Base-by-base conservation (phyloP, 1,140 invertebrate genomes). In the Mactra quadrangularis region DNA sequence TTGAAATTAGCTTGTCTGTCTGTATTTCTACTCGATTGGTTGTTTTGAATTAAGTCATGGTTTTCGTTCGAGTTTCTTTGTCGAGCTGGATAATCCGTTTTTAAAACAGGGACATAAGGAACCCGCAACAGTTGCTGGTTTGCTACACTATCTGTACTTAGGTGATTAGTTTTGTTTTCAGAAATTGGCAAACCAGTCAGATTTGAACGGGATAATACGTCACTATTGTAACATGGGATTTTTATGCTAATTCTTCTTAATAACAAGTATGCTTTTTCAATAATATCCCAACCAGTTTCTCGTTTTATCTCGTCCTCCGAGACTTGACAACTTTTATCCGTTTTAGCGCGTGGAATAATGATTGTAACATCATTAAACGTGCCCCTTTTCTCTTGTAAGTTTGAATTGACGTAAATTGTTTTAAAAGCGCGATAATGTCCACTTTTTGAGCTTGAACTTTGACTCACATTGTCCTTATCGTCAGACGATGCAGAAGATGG, bases 291-390 rank as follows among this genome's bases (percentile, higher is more conserved):
- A 3, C 70, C 70, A 29, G 79, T 82, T 64, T 62, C 79, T 9
- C 25, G 29, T 1, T 22, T 62, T 27, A 82, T 82, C 27, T 82
- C 79, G 19, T 9, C 19, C 31, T 59, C 35, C 2, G 22, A 19
- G 6, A 82, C 79, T 33, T 82, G 79, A 15, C 70, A 74, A 3
- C n/a, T 52, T 66, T 75, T 82, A 22, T 82, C 70, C 15, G 74
- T 72, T 33, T 74, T 82, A 3, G 71, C 70, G 33, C 60, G 72
- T 62, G 79, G 79, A 17, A 74, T 66, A 19, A 82, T 29, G 1
- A 82, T 35, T 17, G 27, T 50, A 1, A 68, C 45, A 29, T 66
- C 52, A 41, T 50, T 38, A 55, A 27, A 47, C 3, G 6, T n/a
- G n/a, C 0, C 52, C 25, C 4, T 22, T 3, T 38, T 55, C 4